Conservation (phyloP, 2,797 vertebrate species). For the Okamejei kenojei region DNA sequence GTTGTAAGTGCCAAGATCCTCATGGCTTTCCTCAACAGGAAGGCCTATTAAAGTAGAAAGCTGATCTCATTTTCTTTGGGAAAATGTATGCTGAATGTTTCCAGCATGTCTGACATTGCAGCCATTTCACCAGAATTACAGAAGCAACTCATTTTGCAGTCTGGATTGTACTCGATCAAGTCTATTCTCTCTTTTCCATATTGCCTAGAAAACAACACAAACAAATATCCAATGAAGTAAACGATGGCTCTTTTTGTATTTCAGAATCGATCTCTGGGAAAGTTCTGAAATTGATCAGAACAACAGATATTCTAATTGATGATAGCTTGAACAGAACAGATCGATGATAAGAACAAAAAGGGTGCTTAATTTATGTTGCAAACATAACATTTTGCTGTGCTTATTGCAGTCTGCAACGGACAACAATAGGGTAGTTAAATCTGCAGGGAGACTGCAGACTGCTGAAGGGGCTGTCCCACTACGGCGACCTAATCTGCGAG, state of each 20-base stretch:
- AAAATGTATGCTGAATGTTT: neutral
- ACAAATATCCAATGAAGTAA: neutral
- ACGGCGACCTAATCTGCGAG: too few species aligned
- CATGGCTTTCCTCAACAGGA: neutral
- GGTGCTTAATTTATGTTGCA: constrained; percentile 23
- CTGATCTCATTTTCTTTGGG: neutral
- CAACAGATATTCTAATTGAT: constrained; percentile 27
- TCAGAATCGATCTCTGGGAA: neutral
- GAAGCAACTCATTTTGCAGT: neutral
- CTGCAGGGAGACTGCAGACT: neutral
- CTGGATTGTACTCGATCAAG: neutral
- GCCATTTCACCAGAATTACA: neutral
- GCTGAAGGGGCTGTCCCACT: neutral
- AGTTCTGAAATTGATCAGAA: neutral
- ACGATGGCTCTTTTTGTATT: neutral
- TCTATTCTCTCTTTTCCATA: neutral
- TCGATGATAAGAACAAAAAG: neutral
- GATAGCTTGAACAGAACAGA: neutral
- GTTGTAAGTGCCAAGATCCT: neutral
- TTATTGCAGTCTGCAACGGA: neutral
- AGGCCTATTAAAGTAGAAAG: neutral
- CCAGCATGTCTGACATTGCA: neutral
- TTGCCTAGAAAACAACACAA: neutral
- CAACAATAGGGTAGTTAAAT: constrained; percentile 19
- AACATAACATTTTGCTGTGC: neutral